Base-by-base conservation (phyloP, 2,113 vertebrate species). In the Eira barbara region DNA sequence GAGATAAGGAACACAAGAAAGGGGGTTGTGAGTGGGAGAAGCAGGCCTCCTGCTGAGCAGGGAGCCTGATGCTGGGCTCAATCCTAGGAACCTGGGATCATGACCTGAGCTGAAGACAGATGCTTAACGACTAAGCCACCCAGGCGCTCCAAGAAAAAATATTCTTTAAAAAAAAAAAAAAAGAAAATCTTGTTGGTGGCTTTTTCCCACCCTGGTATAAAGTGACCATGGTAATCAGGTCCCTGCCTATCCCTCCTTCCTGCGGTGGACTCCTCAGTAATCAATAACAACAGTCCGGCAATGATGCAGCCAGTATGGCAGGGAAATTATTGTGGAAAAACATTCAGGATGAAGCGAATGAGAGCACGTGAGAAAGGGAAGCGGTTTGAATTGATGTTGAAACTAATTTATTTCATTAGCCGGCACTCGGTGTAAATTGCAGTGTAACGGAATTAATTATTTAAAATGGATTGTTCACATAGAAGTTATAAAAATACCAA, bases 341-440 rank as follows among this genome's bases (percentile, higher is more conserved):
- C 49, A 91, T 97, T 97, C n/a, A 25, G 29, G 45, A 97, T 91
- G 95, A 97, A 97, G 96, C 71, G 97, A 98, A 98, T 86, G 92
- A 97, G 92, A 96, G 69, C 89, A 91, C 29, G 52, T 84, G 57
- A 84, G 15, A 18, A 97, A 95, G 39, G 45, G 55, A 97, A 98
- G 89, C 87, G 91, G 76, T 14, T 29, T 83, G 87, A 98, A 97
- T 88, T 95, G 86, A 97, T 97, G 85, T 97, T 95, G 97, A 98
- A 95, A 97, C 91, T 87, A 97, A 86, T 98, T 97, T 96, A 89
- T 98, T 98, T 97, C 97, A 98, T 98, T 98, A 98, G 94, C 88
- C 91, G 79, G 76, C 23, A 98, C 97, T 89, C 93, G 86, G 94
- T 59, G 49, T 92, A 98, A 98, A 98, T 89, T 97, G 4, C 47